Conservation (phyloP, 2,888 invertebrate species). For the Fabriciana adippe region DNA sequence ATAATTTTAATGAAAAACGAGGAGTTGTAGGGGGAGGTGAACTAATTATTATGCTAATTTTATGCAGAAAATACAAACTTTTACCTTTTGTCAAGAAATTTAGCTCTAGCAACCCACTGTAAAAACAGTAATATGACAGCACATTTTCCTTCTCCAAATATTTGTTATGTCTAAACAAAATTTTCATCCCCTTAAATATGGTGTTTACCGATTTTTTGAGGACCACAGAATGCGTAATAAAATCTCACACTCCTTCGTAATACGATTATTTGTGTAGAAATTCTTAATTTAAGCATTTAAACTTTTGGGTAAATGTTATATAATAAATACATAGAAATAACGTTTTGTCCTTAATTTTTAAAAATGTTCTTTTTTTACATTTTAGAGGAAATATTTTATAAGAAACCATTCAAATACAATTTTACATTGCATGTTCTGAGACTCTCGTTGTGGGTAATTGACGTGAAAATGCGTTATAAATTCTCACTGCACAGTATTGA, state of each 20-base stretch:
- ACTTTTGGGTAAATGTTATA: too few relatives aligned
- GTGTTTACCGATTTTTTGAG: conserved; percentile 21
- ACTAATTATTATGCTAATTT: conserved; percentile 22
- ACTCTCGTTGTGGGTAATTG: conserved; percentile 6
- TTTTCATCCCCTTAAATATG: conserved; percentile 13
- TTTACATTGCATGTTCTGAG: background rate
- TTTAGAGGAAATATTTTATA: background rate
- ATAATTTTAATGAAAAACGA: background rate
- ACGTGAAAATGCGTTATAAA: conserved; percentile 3
- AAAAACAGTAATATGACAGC: conserved; percentile 31
- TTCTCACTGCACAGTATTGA: background rate
- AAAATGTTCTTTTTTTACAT: background rate
- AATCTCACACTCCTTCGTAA: conserved; percentile 7
- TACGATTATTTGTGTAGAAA: background rate
- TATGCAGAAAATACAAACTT: conserved; percentile 19
- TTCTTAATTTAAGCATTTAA: background rate
- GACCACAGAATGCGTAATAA: conserved; percentile 16
- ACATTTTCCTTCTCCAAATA: conserved; percentile 34
- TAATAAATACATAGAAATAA: too few relatives aligned
- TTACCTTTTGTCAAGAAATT: conserved; percentile 26
- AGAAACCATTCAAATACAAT: background rate
- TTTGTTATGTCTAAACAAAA: conserved; percentile 22
- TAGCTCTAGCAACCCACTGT: conserved; percentile 15
- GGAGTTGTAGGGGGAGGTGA: background rate
- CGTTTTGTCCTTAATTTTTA: background rate